Evolutionary conservation across 2,888 invertebrate species (phyloP).

Genomic region (Poecilus cupreus): DNA sequence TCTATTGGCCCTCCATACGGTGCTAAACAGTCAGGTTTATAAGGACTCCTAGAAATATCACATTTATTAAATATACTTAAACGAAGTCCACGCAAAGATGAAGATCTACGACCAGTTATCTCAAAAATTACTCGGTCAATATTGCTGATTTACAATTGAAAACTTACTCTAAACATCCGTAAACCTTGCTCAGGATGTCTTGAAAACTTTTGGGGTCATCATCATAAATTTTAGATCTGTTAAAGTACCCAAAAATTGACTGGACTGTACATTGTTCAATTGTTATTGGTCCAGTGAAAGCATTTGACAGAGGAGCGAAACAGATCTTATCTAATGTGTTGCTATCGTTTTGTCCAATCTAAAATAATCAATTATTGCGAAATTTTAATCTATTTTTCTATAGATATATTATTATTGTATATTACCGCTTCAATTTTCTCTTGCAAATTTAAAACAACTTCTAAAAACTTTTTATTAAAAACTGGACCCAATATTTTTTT

Average conservation of each 20-base stretch:
- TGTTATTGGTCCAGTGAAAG: constrained; percentile 76
- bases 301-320: constrained; percentile 85
- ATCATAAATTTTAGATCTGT: constrained; percentile 66
- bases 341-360: constrained; percentile 75
- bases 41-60: constrained; percentile 73
- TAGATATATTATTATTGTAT: not conserved
- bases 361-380: not conserved
- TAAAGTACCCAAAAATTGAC: constrained; percentile 88
- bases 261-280: constrained; percentile 85
- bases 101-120: too few species aligned
- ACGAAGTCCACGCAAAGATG: too few species aligned
- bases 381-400: not conserved
- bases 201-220: not conserved
- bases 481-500: constrained; percentile 83
- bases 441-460: constrained; percentile 83
- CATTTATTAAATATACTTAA: not conserved
- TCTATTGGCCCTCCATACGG: constrained; percentile 92
- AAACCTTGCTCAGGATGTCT: constrained; percentile 72
- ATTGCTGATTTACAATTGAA: too few species aligned
- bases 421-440: constrained; percentile 77
- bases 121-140: too few species aligned
- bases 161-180: constrained; percentile 73
- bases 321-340: constrained; percentile 84
- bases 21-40: constrained; percentile 82
- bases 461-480: constrained; percentile 84